Evolutionary conservation across 2,797 vertebrate genomes (phyloP).

Genomic region (Ataeniobius toweri): DNA sequence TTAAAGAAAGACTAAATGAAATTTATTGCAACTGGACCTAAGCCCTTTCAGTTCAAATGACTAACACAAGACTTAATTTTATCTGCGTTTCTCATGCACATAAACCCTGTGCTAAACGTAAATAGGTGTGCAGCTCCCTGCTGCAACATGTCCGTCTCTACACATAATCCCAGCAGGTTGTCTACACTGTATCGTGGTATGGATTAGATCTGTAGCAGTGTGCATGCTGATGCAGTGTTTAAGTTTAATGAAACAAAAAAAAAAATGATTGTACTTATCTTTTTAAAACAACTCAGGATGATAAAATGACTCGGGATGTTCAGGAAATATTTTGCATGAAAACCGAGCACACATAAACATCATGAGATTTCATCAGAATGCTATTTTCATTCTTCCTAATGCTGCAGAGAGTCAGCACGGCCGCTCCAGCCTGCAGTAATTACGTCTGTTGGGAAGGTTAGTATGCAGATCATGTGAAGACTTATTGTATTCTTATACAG

Average conservation of each 20-base stretch:
- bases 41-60: not conserved
- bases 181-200: slow-evolving; percentile 50
- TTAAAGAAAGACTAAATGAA: not conserved
- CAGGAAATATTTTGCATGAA: slow-evolving; percentile 25
- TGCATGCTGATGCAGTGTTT: slow-evolving; percentile 52
- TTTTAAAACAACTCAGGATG: slow-evolving; percentile 28
- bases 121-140: slow-evolving; percentile 61
- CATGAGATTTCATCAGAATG: slow-evolving; percentile 23
- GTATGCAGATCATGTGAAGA: slow-evolving; percentile 62
- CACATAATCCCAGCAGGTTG: slow-evolving; percentile 58
- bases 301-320: slow-evolving; percentile 32
- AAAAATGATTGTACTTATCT: slow-evolving; percentile 13
- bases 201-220: slow-evolving; percentile 60
- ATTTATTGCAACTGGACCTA: not conserved
- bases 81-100: not conserved
- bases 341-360: slow-evolving; percentile 7
- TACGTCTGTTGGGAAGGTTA: slow-evolving; percentile 54
- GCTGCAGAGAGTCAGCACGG: slow-evolving; percentile 29
- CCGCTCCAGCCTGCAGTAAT: slow-evolving; percentile 43
- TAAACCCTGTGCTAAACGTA: slow-evolving; percentile 21
- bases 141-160: slow-evolving; percentile 59
- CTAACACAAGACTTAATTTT: not conserved
- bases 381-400: slow-evolving; percentile 17
- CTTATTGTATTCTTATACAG: slow-evolving; percentile 64
- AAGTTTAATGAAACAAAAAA: not conserved